Evolutionary conservation across 2,797 vertebrate species (phyloP).

Genomic region (Ibycter americanus): DNA sequence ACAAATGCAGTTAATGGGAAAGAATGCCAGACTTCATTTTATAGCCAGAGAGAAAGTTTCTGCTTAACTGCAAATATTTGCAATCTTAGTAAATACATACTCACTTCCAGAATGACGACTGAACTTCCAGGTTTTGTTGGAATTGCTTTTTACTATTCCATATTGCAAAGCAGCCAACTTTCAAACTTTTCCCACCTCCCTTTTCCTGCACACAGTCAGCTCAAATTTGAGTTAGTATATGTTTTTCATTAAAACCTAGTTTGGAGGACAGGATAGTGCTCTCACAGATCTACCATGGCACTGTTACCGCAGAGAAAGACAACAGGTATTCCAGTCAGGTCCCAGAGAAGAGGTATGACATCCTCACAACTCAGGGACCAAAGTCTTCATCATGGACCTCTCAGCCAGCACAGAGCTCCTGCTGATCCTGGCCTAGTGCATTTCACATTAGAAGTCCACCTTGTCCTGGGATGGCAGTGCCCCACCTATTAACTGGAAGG

Average conservation of each 20-base stretch:
- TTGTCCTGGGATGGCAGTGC: background rate
- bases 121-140: conserved; percentile 69
- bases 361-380: background rate
- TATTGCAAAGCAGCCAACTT: background rate
- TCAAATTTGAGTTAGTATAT: background rate
- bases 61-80: conserved; percentile 54
- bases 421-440: background rate
- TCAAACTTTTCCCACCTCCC: conserved; percentile 12
- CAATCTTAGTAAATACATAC: conserved; percentile 68
- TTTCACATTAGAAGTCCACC: background rate
- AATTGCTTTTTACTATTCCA: conserved; percentile 25
- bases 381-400: background rate
- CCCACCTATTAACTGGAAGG: background rate
- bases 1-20: background rate
- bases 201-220: conserved; percentile 20
- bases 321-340: background rate
- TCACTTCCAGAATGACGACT: conserved; percentile 58
- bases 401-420: background rate
- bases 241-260: background rate
- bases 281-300: background rate
- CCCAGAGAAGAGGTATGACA: background rate
- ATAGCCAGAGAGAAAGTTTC: background rate
- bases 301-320: background rate
- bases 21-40: background rate
- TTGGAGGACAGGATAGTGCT: background rate